Conservation (phyloP, 1,140 invertebrate species). For the Polypedilum vanderplanki region DNA sequence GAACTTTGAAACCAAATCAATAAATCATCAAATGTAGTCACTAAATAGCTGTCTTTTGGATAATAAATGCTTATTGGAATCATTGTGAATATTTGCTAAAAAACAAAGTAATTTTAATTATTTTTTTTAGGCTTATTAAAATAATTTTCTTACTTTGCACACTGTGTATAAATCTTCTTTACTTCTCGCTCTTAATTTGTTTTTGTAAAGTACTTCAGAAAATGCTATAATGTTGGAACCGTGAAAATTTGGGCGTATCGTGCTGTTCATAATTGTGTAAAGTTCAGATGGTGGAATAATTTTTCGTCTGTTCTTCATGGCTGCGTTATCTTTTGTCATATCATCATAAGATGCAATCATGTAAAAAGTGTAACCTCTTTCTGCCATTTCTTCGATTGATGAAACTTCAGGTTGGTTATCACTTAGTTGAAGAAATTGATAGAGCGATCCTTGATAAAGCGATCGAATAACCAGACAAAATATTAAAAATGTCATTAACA, state of each 20-base stretch:
- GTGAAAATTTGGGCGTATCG: background rate
- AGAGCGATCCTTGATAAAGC: background rate
- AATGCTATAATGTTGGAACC: background rate
- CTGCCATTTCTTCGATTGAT: background rate
- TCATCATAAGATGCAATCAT: background rate
- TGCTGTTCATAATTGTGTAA: background rate
- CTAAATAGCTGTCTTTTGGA: background rate
- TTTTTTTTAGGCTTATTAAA: background rate
- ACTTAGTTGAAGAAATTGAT: background rate
- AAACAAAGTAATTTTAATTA: background rate
- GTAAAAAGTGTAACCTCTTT: background rate
- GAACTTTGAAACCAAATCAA: background rate
- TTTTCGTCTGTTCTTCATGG: background rate
- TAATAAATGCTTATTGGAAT: background rate
- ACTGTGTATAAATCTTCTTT: background rate
- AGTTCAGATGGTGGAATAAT: background rate
- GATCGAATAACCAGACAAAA: background rate
- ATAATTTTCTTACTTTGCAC: background rate
- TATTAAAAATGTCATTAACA: background rate
- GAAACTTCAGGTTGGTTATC: background rate
- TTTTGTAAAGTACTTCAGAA: background rate
- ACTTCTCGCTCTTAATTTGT: background rate
- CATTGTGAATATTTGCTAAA: background rate
- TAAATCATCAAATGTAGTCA: background rate
- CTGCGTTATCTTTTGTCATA: background rate